Percentiles rank a stretch among this genome's conserved stretches.
Conservation (phyloP, 1,140 invertebrate genomes). For the Oryctes rhinoceros region DNA sequence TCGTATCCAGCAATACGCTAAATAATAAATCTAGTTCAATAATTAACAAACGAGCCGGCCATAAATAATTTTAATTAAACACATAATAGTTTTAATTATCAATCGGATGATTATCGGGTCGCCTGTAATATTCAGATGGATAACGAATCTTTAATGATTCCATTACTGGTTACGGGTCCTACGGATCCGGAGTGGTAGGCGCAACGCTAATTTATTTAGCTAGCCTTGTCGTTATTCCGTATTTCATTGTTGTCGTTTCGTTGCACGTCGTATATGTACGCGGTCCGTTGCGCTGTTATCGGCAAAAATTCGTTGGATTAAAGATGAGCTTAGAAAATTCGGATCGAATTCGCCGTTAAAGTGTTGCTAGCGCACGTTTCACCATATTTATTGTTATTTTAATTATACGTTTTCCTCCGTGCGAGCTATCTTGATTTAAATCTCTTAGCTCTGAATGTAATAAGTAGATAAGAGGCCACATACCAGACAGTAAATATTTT, state of each 20-base stretch:
- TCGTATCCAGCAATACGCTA: neutral
- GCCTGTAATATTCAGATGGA: constrained; percentile 47
- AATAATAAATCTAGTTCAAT: constrained; percentile 33
- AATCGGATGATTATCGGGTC: constrained; percentile 37
- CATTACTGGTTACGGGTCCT: constrained; percentile 43
- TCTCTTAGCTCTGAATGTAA: too few species aligned
- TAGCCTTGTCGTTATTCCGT: constrained; percentile 50
- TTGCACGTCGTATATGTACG: constrained; percentile 42
- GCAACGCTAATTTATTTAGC: constrained; percentile 52
- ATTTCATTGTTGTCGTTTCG: constrained; percentile 47
- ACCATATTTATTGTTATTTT: too few species aligned
- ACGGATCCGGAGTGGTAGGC: constrained; percentile 28
- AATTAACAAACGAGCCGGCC: constrained; percentile 15
- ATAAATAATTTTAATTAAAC: constrained; percentile 49
- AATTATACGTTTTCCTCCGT: too few species aligned
- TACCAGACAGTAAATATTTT: too few species aligned
- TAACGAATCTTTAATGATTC: constrained; percentile 52
- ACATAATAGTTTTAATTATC: constrained; percentile 50
- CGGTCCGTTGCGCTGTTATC: too few species aligned
- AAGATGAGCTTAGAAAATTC: too few species aligned
- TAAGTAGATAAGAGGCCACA: too few species aligned
- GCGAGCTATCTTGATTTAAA: too few species aligned
- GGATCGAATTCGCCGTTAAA: too few species aligned
- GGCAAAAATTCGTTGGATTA: too few species aligned
- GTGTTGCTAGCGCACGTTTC: too few species aligned